Evolutionary conservation across 2,797 vertebrate species (phyloP).

Genomic region (Brachymystax lenok): DNA sequence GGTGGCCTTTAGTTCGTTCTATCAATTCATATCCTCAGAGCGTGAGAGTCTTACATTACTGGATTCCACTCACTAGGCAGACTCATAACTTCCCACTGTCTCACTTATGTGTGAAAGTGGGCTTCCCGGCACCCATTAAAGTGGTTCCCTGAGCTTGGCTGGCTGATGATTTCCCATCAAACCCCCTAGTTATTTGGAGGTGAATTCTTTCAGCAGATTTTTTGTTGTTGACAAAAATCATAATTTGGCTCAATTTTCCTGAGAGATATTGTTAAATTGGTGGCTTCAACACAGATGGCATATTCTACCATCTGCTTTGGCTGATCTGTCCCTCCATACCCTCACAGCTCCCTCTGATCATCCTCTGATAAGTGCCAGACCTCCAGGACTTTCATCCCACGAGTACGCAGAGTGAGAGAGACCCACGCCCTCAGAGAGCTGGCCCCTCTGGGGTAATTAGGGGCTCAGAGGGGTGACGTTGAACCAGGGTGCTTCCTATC

Average conservation of each 20-base stretch:
- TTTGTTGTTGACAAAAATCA: background rate
- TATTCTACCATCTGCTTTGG: background rate
- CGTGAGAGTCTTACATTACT: constrained; percentile 35
- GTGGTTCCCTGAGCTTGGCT: constrained; percentile 23
- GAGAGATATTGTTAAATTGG: background rate
- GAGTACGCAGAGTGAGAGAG: background rate
- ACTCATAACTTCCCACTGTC: constrained; percentile 55
- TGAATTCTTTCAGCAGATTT: background rate
- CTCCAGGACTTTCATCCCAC: background rate
- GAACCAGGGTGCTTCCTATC: background rate
- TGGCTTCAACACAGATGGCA: background rate
- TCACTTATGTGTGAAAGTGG: constrained; percentile 35
- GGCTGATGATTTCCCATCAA: too few species aligned
- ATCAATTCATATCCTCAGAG: constrained; percentile 53
- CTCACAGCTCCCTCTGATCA: background rate
- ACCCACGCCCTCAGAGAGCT: background rate
- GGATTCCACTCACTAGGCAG: constrained; percentile 46
- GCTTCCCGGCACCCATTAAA: constrained; percentile 37
- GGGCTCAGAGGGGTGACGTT: constrained; percentile 3
- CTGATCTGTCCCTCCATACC: background rate
- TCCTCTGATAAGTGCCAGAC: background rate
- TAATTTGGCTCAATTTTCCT: background rate
- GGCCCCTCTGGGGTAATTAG: background rate
- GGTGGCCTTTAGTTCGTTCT: constrained; percentile 51
- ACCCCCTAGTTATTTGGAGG: background rate